Percentiles rank a stretch among this genome's conserved stretches.
phyloP scores from a whole-genome alignment of 2,797 vertebrate species.

The Buceros bicornis region DNA sequence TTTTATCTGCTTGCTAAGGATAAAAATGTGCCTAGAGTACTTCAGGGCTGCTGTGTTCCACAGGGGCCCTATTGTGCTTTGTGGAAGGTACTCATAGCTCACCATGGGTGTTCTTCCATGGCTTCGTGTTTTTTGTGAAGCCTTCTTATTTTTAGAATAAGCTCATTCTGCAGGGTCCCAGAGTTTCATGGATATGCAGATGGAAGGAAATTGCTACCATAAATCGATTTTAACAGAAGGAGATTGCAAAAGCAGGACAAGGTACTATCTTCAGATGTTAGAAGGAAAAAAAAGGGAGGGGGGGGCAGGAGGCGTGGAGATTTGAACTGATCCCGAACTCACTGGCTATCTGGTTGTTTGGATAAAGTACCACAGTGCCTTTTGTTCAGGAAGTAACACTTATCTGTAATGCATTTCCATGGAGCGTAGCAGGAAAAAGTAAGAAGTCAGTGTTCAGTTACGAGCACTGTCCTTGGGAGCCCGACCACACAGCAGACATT shows the following conservation, averaged over 20 bases:
- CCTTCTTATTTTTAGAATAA: slow-evolving; percentile 45
- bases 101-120: not conserved
- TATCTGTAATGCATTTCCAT: not conserved
- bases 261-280: not conserved
- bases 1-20: slow-evolving; percentile 38
- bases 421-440: not conserved
- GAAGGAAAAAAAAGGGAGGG: not conserved
- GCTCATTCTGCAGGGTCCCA: not conserved
- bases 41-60: slow-evolving; percentile 21
- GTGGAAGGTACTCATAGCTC: slow-evolving; percentile 5
- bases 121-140: slow-evolving; percentile 24
- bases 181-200: slow-evolving; percentile 23
- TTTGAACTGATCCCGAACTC: not conserved
- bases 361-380: not conserved
- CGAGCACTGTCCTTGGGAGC: not conserved
- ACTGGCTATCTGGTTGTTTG: not conserved
- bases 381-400: not conserved
- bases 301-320: too few species aligned
- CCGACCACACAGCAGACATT: not conserved
- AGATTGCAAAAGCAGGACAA: not conserved
- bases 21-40: slow-evolving; percentile 23
- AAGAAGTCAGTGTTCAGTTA: not conserved
- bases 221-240: slow-evolving; percentile 22
- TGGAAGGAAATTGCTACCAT: slow-evolving; percentile 22
- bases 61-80: slow-evolving; percentile 3